Evolutionary conservation across 2,888 invertebrate species (phyloP).

Genomic region (Dicyrtoma fusca): DNA sequence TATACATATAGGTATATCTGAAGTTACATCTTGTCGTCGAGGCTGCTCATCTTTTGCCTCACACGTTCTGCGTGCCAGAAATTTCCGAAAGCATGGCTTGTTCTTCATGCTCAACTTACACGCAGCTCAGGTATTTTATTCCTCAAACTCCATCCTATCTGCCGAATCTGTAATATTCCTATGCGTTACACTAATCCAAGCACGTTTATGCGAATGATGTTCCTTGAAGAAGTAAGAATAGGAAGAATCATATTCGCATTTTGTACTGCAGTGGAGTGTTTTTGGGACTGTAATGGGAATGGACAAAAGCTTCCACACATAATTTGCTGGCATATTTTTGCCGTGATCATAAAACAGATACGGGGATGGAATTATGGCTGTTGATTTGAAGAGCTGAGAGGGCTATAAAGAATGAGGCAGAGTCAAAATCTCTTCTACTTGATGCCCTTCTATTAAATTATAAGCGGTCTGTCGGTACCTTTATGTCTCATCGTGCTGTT

Average conservation of each 20-base stretch:
- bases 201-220: no score
- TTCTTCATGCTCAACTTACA: no score
- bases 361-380: constrained; percentile 31
- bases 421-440: constrained; percentile 20
- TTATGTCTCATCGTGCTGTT: constrained; percentile 7
- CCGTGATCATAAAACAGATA: constrained; percentile 32
- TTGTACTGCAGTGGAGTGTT: no score
- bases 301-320: constrained; percentile 34
- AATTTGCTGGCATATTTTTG: constrained; percentile 32
- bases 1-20: no score
- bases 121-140: no score
- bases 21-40: not conserved
- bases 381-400: constrained; percentile 33
- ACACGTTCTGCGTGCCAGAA: constrained; percentile 14
- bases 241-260: no score
- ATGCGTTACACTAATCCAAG: no score
- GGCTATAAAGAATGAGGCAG: constrained; percentile 19
- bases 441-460: constrained; percentile 32
- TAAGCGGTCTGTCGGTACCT: constrained; percentile 30
- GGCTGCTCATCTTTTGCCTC: not conserved
- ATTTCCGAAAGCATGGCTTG: not conserved
- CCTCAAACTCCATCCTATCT: no score
- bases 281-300: constrained; percentile 5
- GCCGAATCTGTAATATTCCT: no score
- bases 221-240: no score